Base-by-base conservation (phyloP, 2,888 invertebrate species). In the Stenurella melanura region DNA sequence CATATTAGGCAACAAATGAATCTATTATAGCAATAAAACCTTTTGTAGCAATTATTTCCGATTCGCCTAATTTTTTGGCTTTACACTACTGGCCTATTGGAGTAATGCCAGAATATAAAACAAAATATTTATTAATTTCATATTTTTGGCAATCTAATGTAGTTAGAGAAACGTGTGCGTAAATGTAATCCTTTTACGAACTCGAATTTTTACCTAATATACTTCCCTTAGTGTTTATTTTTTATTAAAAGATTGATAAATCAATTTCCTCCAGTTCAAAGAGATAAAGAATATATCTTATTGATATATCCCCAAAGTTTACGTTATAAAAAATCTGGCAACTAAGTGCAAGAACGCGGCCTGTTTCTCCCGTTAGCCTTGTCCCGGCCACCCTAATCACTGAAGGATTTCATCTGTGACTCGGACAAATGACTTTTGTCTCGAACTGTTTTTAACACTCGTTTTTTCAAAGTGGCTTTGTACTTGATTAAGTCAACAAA, bases 361-460 rank as follows among this genome's bases (percentile, higher is more conserved):
- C 64, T 17, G 61, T 61, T 60, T 61, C 61, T 64, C 64, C 38
- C 64, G 17, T 38, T 64, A 42, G 42, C 34, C 64, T 64, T 64
- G 64, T 64, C 64, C 12, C 64, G 70, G 70, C 70, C 70, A 60
- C 70, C 70, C 70, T 70, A 70, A 70, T 70, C 60, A 70, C 70
- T 60, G 21, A 57, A 57, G 70, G 70, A 70, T 61, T 70, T 70
- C 70, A 70, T 60, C 70, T 70, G 57, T 61, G 70, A 70, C 70
- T 70, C 70, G 70, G 60, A 70, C 70, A 70, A 70, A 70, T 60
- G 70, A 70, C 70, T 70, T 70, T 70, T 70, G 70, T 70, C 70
- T 70, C 50, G 70, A 70, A 60, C 60, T 61, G 70, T 70, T 70
- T 70, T 70, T 58, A 60, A 60, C 70, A 70, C 70, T 50, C 60